Evolutionary conservation across 2,888 invertebrate genomes (phyloP).

Genomic region (Cryptophagus acutangulus): DNA sequence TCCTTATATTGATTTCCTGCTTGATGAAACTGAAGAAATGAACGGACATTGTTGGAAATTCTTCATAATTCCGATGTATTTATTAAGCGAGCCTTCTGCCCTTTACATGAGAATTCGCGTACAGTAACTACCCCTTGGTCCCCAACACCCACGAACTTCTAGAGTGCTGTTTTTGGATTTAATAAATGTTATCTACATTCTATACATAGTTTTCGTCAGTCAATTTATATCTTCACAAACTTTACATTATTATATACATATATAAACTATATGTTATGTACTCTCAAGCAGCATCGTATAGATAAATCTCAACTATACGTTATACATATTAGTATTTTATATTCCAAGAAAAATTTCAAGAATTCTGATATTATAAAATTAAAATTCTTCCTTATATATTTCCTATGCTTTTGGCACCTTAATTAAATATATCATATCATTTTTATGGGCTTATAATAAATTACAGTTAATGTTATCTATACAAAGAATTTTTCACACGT

Average conservation of each 20-base stretch:
- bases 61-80: slow-evolving; percentile 37
- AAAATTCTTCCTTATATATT: slow-evolving; percentile 8
- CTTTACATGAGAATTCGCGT: slow-evolving; percentile 12
- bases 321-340: too few relatives aligned
- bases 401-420: neutral
- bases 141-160: slow-evolving; percentile 27
- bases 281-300: neutral
- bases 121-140: slow-evolving; percentile 5
- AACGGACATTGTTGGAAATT: slow-evolving; percentile 32
- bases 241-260: slow-evolving; percentile 5
- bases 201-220: slow-evolving; percentile 36
- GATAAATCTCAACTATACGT: too few relatives aligned
- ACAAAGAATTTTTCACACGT: too few relatives aligned
- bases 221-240: slow-evolving; percentile 27
- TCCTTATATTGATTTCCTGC: too few relatives aligned
- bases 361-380: slow-evolving; percentile 7
- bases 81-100: slow-evolving; percentile 29
- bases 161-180: slow-evolving; percentile 37
- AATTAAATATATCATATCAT: slow-evolving; percentile 6
- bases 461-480: too few relatives aligned
- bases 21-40: slow-evolving; percentile 27
- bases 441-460: slow-evolving; percentile 6
- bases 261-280: neutral
- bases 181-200: slow-evolving; percentile 39
- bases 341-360: slow-evolving; percentile 1